Evolutionary conservation across 2,797 vertebrate genomes (phyloP).

Genomic region (Eulemur coronatus): DNA sequence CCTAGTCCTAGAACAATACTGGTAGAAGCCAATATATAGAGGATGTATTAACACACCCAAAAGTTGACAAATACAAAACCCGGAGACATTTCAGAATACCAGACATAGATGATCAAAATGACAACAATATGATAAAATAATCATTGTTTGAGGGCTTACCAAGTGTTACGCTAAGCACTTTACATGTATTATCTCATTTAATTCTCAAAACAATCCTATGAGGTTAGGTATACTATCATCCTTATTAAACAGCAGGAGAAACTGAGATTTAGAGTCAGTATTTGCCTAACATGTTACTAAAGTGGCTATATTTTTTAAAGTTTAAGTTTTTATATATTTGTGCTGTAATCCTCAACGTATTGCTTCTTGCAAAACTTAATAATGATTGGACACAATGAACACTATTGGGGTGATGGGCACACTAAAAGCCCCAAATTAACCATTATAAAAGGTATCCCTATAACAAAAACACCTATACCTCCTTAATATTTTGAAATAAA

Average conservation of each 20-base stretch:
- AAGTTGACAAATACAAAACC: not conserved
- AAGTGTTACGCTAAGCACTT: not conserved
- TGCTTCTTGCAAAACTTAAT: not conserved
- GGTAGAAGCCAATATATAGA: not conserved
- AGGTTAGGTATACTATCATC: not conserved
- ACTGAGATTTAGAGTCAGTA: not conserved
- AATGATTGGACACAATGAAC: not conserved
- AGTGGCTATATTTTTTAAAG: not conserved
- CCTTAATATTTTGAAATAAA: not conserved
- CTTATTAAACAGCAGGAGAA: not conserved
- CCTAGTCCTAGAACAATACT: not conserved
- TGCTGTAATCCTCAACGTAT: not conserved
- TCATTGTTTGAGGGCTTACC: not conserved
- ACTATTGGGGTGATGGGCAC: not conserved
- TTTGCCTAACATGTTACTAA: not conserved
- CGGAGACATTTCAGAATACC: not conserved
- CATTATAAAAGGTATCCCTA: not conserved
- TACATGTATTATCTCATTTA: not conserved
- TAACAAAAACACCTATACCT: not conserved
- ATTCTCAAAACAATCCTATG: not conserved
- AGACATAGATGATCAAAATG: not conserved
- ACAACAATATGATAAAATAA: not conserved
- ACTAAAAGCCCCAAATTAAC: not conserved
- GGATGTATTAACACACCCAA: not conserved
- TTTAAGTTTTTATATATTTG: not conserved